A percentile compares a stretch with the other conserved stretches of the same genome.
Evolutionary conservation across 2,113 vertebrate species (phyloP).

Genomic region (Seriola aureovittata): DNA sequence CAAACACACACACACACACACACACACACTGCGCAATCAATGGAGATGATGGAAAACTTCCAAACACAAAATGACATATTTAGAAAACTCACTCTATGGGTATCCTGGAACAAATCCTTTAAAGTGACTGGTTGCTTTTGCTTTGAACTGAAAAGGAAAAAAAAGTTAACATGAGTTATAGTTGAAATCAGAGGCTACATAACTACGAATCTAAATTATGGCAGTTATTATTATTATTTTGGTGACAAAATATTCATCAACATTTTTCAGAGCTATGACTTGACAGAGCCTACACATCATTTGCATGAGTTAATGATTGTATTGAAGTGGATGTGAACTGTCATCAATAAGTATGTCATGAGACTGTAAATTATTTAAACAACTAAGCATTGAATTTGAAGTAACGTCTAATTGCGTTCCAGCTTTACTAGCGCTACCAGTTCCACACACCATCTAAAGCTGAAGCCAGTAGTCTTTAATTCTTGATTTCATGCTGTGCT

Average conservation of each 20-base stretch:
- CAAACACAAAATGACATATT: slow-evolving; percentile 64
- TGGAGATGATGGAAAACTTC: slow-evolving; percentile 68
- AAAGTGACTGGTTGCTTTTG: slow-evolving; percentile 42
- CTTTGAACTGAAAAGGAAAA: slow-evolving; percentile 3
- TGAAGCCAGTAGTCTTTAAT: slow-evolving; percentile 18
- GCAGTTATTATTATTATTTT: slow-evolving; percentile 4
- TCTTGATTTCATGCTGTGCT: slow-evolving; percentile 20
- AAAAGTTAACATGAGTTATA: slow-evolving; percentile 5
- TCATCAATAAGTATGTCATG: slow-evolving; percentile 6
- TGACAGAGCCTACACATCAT: slow-evolving; percentile 27
- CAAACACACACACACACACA: neutral
- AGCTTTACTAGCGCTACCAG: neutral
- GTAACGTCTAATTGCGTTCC: slow-evolving; percentile 24
- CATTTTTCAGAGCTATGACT: neutral
- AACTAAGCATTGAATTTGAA: slow-evolving; percentile 13
- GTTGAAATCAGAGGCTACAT: neutral
- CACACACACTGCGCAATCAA: slow-evolving; percentile 53
- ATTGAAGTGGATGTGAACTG: neutral
- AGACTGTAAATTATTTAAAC: slow-evolving; percentile 29
- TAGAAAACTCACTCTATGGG: slow-evolving; percentile 56
- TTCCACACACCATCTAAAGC: slow-evolving; percentile 7
- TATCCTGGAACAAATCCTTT: slow-evolving; percentile 46
- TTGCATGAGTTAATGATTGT: slow-evolving; percentile 24
- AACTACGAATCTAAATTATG: no score
- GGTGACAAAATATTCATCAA: slow-evolving; percentile 19